phyloP scores from a whole-genome alignment of 30 jellyfish, hydroid and myxozoan genomes.

The Aurelia sp. region DNA sequence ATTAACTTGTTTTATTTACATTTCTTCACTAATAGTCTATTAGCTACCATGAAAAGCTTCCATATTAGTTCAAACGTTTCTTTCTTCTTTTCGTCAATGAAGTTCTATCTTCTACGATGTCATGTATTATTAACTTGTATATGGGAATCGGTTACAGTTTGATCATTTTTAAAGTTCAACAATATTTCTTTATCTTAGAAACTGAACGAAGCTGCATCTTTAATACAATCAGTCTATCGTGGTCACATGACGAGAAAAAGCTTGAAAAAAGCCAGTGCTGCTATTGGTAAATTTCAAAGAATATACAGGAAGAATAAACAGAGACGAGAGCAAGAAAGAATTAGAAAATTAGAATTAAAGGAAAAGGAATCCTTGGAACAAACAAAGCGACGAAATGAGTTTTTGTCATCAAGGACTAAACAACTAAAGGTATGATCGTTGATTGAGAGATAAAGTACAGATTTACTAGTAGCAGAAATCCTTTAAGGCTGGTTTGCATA shows the following conservation, averaged over 20 bases:
- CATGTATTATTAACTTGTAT: not conserved
- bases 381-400: conserved; percentile 64
- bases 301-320: conserved; percentile 42
- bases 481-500: too few species aligned
- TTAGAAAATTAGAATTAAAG: conserved; percentile 11
- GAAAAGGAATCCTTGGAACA: conserved; percentile 35
- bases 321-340: conserved; percentile 13
- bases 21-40: too few species aligned
- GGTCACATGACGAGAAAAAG: conserved; percentile 64
- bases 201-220: conserved; percentile 68
- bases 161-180: too few species aligned
- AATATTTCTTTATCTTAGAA: conserved; percentile 22
- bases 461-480: not conserved
- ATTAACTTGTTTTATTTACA: too few species aligned
- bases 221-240: conserved; percentile 77
- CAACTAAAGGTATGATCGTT: conserved; percentile 58
- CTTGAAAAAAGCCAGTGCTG: conserved; percentile 44
- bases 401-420: conserved; percentile 65
- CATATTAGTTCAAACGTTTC: too few species aligned
- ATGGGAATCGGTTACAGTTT: not conserved
- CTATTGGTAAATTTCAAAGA: conserved; percentile 77
- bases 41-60: too few species aligned
- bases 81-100: not conserved
- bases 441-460: not conserved
- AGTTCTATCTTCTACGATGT: not conserved